Evolutionary conservation across 2,797 vertebrate species (phyloP).

Genomic region (Premnoplex brunnescens): DNA sequence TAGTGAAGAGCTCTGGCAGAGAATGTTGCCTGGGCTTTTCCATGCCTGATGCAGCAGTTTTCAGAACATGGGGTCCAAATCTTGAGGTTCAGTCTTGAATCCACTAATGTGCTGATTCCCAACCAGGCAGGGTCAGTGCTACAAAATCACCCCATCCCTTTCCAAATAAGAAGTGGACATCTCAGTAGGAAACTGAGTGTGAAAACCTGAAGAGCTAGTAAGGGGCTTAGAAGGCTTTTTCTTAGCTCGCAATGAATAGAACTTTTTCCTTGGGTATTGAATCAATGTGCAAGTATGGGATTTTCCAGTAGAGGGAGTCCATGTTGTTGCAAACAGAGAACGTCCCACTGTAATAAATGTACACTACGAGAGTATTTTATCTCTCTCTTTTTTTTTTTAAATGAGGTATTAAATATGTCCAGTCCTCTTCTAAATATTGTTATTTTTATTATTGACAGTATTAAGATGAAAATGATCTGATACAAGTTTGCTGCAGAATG

Average conservation of each 20-base stretch:
- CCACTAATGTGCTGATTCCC: background rate
- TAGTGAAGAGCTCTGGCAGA: background rate
- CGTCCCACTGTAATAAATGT: background rate
- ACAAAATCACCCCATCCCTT: accelerated
- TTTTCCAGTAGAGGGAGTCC: constrained; percentile 59
- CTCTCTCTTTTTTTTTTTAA: background rate
- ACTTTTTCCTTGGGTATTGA: background rate
- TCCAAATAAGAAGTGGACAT: background rate
- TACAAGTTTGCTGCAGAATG: background rate
- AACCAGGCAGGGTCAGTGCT: background rate
- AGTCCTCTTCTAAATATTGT: background rate
- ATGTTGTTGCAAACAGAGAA: background rate
- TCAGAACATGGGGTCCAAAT: background rate
- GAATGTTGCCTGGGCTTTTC: background rate
- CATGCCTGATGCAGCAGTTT: background rate
- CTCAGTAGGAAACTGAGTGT: background rate
- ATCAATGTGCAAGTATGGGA: background rate
- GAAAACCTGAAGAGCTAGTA: background rate
- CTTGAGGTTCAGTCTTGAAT: background rate
- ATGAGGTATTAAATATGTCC: background rate
- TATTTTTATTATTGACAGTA: background rate
- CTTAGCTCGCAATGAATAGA: background rate
- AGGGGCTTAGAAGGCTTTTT: background rate
- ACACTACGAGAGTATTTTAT: background rate
- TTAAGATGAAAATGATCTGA: background rate